phyloP scores from a whole-genome alignment of 2,797 vertebrate genomes.

The Syngnathus rostellatus region DNA sequence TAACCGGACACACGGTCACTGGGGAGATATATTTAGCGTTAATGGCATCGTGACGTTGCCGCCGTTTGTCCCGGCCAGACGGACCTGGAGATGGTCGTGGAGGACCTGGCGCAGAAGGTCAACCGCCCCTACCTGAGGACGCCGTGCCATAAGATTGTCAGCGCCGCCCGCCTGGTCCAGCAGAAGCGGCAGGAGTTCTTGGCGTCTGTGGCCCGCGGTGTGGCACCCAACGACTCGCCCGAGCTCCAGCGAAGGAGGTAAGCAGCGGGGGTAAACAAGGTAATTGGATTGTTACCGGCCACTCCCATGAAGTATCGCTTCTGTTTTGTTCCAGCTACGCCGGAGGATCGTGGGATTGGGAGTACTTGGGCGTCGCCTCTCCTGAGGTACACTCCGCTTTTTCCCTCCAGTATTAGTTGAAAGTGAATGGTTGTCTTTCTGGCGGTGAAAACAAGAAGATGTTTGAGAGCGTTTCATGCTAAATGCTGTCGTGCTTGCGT shows the following conservation, averaged over 20 bases:
- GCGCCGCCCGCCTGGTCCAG: slow-evolving; percentile 90
- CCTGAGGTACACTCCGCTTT: slow-evolving; percentile 78
- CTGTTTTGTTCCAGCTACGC: slow-evolving; percentile 76
- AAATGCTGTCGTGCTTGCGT: slow-evolving; percentile 20
- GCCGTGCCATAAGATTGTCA: slow-evolving; percentile 94
- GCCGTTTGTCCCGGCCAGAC: slow-evolving; percentile 64
- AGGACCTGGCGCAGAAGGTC: slow-evolving; percentile 98
- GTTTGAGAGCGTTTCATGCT: not conserved
- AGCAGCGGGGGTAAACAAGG: not conserved
- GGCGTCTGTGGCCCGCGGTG: slow-evolving; percentile 91
- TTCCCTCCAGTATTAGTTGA: no score
- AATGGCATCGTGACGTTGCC: no score
- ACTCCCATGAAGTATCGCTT: not conserved
- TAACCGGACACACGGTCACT: no score
- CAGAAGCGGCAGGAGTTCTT: slow-evolving; percentile 97
- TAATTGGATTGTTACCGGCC: no score
- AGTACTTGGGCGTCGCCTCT: slow-evolving; percentile 96
- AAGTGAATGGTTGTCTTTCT: no score
- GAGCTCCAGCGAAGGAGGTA: slow-evolving; percentile 91
- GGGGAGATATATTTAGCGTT: no score
- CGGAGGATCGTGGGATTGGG: slow-evolving; percentile 98
- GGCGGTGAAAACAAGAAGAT: not conserved
- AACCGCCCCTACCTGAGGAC: slow-evolving; percentile 97
- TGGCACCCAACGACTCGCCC: slow-evolving; percentile 94
- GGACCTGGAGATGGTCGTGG: slow-evolving; percentile 97